phyloP scores from a whole-genome alignment of 2,888 invertebrate species.

The Hirtodrosophila confusa region DNA sequence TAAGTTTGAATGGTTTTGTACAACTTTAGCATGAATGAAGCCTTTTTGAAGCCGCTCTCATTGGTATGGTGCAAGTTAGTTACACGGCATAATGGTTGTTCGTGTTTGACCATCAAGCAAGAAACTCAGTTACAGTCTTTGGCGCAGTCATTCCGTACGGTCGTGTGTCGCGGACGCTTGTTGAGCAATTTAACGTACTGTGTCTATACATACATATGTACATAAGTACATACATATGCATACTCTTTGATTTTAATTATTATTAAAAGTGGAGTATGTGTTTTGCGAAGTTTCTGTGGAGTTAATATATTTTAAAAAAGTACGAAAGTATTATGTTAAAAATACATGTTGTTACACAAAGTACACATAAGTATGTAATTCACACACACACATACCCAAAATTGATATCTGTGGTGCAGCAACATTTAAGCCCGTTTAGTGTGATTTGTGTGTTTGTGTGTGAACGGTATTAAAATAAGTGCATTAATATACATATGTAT shows the following conservation, averaged over 20 bases:
- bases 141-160: constrained; percentile 26
- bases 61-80: constrained; percentile 21
- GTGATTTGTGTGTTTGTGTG: neutral
- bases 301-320: constrained; percentile 5
- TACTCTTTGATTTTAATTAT: constrained; percentile 7
- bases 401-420: neutral
- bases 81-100: constrained; percentile 15
- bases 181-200: constrained; percentile 22
- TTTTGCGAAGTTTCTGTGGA: constrained; percentile 9
- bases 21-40: neutral
- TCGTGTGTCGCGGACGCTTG: constrained; percentile 39
- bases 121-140: constrained; percentile 36
- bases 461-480: too few relatives aligned
- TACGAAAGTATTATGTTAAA: constrained; percentile 10
- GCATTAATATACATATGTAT: too few relatives aligned
- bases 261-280: constrained; percentile 4
- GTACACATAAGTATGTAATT: neutral
- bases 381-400: neutral
- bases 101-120: constrained; percentile 37
- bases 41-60: constrained; percentile 22
- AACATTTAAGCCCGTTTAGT: neutral
- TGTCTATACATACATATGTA: constrained; percentile 1
- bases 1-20: too few relatives aligned
- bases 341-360: too few relatives aligned
- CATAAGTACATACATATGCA: constrained; percentile 21